Evolutionary conservation across 1,140 invertebrate species (phyloP).

Genomic region (Zaprionus vittiger): DNA sequence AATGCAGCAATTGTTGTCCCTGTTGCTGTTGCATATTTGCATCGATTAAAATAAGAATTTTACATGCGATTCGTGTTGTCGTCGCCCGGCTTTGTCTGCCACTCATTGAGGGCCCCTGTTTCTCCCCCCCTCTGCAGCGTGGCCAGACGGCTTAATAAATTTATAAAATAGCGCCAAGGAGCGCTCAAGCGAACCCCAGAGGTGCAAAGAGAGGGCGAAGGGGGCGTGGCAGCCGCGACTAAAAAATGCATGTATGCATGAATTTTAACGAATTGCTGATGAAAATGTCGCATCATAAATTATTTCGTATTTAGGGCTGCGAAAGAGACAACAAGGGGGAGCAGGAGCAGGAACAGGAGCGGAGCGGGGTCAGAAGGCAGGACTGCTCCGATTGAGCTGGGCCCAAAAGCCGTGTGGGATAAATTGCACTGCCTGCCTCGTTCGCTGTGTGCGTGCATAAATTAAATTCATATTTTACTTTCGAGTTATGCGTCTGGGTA

Average conservation of each 20-base stretch:
- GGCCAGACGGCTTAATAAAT: conserved; percentile 71
- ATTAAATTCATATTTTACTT: conserved; percentile 80
- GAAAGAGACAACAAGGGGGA: conserved; percentile 16
- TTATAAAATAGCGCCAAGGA: conserved; percentile 68
- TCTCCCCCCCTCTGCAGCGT: conserved; percentile 10
- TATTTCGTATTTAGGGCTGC: conserved; percentile 78
- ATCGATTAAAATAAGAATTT: conserved; percentile 83
- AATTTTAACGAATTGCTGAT: conserved; percentile 83
- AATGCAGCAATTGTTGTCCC: conserved; percentile 33
- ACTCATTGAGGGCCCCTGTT: conserved; percentile 31
- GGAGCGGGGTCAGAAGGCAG: background rate
- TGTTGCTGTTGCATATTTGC: conserved; percentile 73
- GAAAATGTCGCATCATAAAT: conserved; percentile 83
- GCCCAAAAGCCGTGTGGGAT: conserved; percentile 66
- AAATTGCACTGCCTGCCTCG: conserved; percentile 60
- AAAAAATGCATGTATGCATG: conserved; percentile 81
- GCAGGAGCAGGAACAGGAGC: conserved; percentile 2
- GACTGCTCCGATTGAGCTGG: conserved; percentile 42
- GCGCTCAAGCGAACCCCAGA: conserved; percentile 17
- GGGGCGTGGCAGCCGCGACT: conserved; percentile 31
- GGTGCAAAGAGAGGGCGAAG: conserved; percentile 8
- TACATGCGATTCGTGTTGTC: conserved; percentile 81
- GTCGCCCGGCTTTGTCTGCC: conserved; percentile 78
- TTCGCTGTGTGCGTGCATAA: conserved; percentile 73
- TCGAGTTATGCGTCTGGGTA: conserved; percentile 81